Evolutionary conservation across 2,888 invertebrate species (phyloP).

Genomic region (Liodrosophila aerea): DNA sequence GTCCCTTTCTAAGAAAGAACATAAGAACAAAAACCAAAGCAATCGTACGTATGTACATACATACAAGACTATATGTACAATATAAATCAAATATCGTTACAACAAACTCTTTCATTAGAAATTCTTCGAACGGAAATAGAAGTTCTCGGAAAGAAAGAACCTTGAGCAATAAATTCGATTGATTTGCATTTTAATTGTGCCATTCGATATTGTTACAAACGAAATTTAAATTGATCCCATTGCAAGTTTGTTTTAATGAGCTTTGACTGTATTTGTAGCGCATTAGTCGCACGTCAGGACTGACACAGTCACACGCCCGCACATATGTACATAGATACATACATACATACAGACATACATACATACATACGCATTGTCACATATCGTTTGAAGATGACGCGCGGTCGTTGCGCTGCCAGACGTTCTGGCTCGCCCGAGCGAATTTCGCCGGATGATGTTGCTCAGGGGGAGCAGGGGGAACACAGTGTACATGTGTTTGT

Average conservation of each 20-base stretch:
- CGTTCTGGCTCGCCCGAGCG: constrained; percentile 62
- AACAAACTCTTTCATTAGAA: too few species aligned
- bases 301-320: constrained; percentile 37
- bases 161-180: too few species aligned
- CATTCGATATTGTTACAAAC: too few species aligned
- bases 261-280: constrained; percentile 7
- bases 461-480: not conserved
- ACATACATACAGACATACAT: not conserved
- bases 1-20: constrained; percentile 60
- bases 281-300: constrained; percentile 22
- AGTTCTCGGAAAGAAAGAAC: too few species aligned
- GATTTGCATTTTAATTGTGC: constrained; percentile 1
- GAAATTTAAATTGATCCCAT: too few species aligned
- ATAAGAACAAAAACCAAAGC: constrained; percentile 41
- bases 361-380: constrained; percentile 41
- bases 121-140: too few species aligned
- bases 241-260: too few species aligned
- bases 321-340: too few species aligned
- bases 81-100: too few species aligned
- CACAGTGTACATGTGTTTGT: not conserved
- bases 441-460: constrained; percentile 16
- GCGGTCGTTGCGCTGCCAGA: constrained; percentile 66
- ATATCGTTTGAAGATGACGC: constrained; percentile 67
- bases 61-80: not conserved
- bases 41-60: constrained; percentile 29